Evolutionary conservation across 30 jellyfish, hydroid and myxozoan species (phyloP).

Genomic region (Turritopsis dohrnii): DNA sequence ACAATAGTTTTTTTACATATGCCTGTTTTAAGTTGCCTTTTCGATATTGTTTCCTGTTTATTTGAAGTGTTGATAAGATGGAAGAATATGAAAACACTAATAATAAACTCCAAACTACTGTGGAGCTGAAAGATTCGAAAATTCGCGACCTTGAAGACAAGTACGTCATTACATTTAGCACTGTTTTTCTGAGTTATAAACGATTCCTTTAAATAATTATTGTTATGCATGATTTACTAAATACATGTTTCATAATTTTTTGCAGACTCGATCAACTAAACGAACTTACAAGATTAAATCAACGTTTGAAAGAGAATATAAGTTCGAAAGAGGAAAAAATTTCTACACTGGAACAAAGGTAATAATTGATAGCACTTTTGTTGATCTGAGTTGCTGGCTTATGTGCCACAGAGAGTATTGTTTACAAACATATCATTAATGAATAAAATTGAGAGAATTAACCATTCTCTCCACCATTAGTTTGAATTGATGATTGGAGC

Average conservation of each 20-base stretch:
- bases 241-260: background rate
- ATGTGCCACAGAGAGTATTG: too few relatives aligned
- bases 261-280: conserved; percentile 65
- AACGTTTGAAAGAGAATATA: conserved; percentile 68
- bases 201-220: too few relatives aligned
- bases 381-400: too few relatives aligned
- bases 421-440: too few relatives aligned
- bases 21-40: background rate
- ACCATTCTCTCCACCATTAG: too few relatives aligned
- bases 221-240: too few relatives aligned
- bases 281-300: conserved; percentile 53
- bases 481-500: too few relatives aligned
- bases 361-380: background rate
- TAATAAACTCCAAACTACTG: conserved; percentile 38
- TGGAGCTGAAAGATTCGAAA: conserved; percentile 60
- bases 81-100: conserved; percentile 49
- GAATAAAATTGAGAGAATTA: too few relatives aligned
- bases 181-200: too few relatives aligned
- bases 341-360: conserved; percentile 77
- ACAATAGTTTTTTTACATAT: background rate
- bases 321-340: conserved; percentile 75
- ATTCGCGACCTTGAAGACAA: conserved; percentile 50
- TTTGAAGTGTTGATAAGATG: conserved; percentile 52
- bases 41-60: background rate
- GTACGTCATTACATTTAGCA: too few relatives aligned